These are phyloP conservation scores for Leptoteleia sp. DNA, from an alignment of 1,140 invertebrate genomes.

Conservation along the genomic window DNA sequence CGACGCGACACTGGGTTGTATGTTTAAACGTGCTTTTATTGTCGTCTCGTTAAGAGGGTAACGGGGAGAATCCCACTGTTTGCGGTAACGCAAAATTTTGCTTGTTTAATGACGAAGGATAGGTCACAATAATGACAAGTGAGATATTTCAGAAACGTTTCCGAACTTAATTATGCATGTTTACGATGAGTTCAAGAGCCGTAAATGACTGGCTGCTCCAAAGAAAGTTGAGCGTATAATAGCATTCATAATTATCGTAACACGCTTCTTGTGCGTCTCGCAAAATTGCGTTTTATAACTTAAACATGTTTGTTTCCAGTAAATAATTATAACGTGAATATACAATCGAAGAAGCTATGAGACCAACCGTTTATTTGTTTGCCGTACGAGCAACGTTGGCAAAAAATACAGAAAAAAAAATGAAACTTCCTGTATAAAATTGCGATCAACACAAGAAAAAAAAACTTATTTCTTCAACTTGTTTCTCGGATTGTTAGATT, in stretches of 20 bases:
- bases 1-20: conserved; percentile 43
- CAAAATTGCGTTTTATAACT: conserved; percentile 44
- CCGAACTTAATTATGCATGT: conserved; percentile 65
- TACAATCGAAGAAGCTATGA: too few species aligned
- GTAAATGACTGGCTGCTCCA: conserved; percentile 49
- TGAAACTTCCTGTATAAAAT: too few species aligned
- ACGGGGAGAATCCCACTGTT: conserved; percentile 67
- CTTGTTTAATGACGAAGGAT: conserved; percentile 67
- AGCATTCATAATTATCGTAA: conserved; percentile 54
- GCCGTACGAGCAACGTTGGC: too few species aligned
- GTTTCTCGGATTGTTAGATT: too few species aligned
- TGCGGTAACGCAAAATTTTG: conserved; percentile 68
- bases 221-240: conserved; percentile 52
- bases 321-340: conserved; percentile 48
- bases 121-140: conserved; percentile 62
- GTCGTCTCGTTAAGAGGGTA: conserved; percentile 62
- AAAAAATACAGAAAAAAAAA: too few species aligned
- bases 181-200: conserved; percentile 62
- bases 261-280: conserved; percentile 21
- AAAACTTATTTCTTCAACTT: too few species aligned
- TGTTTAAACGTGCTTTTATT: conserved; percentile 63
- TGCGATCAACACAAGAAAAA: too few species aligned
- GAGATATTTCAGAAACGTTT: conserved; percentile 65
- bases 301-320: conserved; percentile 31
- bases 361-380: too few species aligned